Evolutionary conservation across 2,797 vertebrate species (phyloP), one percentile per base, ranked within the genome.

Genomic region (Helarctos malayanus): DNA sequence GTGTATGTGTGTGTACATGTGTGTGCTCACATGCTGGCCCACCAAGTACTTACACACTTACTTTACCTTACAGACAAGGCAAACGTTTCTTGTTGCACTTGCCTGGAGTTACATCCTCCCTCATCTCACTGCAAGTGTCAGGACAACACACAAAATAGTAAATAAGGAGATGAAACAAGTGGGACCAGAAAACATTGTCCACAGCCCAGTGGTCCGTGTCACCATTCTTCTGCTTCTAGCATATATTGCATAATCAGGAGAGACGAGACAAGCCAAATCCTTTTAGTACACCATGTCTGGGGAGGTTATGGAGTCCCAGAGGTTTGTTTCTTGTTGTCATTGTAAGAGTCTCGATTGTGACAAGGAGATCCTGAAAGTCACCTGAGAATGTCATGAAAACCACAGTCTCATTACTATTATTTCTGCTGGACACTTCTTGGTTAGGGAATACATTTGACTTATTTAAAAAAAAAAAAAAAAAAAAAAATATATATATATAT

Each of bases 201-300:
- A 89, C 96, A 97, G 96, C 89, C 95, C 95, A 94, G 92, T 86
- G 88, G 97, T 98, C 97, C 65, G 0, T 98, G 94, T 98, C 93
- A 32, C 97, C 95, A 56, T 79, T 94, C 61, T 93, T 82, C 96
- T 98, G 96, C 97, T 98, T 90, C 83, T 96, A 95, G 96, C 80
- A 92, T 97, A 92, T 19, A 61, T 89, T 98, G 90, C 91, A 95
- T 98, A 98, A 98, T 98, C 98, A 98, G 94, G 97, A 97, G 95
- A 97, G 98, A 96, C 0, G 2, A 98, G 95, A 95, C 95, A 98
- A 97, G 98, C 80, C 88, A 96, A 89, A 97, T 97, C 57, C 91
- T 98, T 98, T 96, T 92, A 98, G 96, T 97, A 95, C 19, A 25
- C 0, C 0, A 0, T 96, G 94, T 97, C 97, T 96, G 79, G 90